Percentiles rank a stretch among this genome's conserved stretches.
Evolutionary conservation across 2,888 invertebrate species (phyloP).

Genomic region (Lamproptera curius): DNA sequence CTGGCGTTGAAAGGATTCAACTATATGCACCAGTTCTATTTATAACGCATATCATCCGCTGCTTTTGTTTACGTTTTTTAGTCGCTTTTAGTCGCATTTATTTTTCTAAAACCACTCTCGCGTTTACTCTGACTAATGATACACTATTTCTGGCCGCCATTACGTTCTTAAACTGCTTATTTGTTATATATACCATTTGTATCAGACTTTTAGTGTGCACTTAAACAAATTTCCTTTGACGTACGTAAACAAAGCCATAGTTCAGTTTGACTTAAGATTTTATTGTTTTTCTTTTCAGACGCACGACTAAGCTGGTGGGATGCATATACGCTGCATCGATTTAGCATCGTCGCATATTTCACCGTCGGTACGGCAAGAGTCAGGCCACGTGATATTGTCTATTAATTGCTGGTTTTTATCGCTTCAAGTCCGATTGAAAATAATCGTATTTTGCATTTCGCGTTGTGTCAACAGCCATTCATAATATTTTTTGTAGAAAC

Average conservation of each 20-base stretch:
- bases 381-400: conserved; percentile 58
- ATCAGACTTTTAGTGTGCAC: too few species aligned
- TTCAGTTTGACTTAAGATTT: too few species aligned
- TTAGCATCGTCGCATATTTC: conserved; percentile 49
- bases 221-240: too few species aligned
- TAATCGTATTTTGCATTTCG: conserved; percentile 47
- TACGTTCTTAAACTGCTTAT: neutral
- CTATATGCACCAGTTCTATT: conserved; percentile 36
- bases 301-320: too few species aligned
- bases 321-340: conserved; percentile 34
- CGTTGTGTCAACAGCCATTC: conserved; percentile 45
- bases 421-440: conserved; percentile 47
- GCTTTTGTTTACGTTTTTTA: conserved; percentile 33
- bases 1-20: conserved; percentile 47
- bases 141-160: conserved; percentile 37
- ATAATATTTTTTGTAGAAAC: conserved; percentile 39
- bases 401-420: conserved; percentile 67
- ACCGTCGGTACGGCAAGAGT: conserved; percentile 53
- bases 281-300: conserved; percentile 30
- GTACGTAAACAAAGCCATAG: too few species aligned
- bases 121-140: conserved; percentile 43
- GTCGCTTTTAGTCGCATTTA: conserved; percentile 28
- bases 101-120: conserved; percentile 37
- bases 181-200: neutral
- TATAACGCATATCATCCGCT: conserved; percentile 27